Conservation (phyloP, 2,797 vertebrate species). For the Falco naumanni region DNA sequence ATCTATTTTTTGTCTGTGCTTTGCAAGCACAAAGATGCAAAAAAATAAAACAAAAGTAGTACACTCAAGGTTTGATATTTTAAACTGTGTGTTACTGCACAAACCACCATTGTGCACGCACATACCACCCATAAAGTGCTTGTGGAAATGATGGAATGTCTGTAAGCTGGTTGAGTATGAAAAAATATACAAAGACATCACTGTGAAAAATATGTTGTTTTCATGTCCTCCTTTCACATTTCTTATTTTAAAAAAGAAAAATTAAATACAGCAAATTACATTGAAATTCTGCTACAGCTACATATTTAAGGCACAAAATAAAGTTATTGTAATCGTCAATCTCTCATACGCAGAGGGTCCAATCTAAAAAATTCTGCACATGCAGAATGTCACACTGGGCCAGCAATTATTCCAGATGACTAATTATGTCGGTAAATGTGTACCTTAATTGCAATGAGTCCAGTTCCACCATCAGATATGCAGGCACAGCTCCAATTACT, state of each 20-base stretch:
- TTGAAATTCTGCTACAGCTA: not conserved
- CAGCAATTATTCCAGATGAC: conserved; percentile 38
- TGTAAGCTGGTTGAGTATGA: not conserved
- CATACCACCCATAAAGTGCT: rapidly evolving
- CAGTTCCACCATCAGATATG: conserved; percentile 71
- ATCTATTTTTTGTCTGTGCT: not conserved
- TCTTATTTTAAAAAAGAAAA: not conserved
- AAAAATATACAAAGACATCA: not conserved
- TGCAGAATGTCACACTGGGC: conserved; percentile 22
- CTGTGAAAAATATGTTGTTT: not conserved
- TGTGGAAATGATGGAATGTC: not conserved
- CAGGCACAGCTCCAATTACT: conserved; percentile 71
- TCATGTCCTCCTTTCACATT: not conserved
- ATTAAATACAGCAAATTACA: not conserved
- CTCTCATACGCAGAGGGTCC: not conserved
- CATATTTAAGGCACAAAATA: not conserved
- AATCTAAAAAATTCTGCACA: conserved; percentile 5
- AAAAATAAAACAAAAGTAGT: not conserved
- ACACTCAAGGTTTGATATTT: not conserved
- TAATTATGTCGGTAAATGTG: conserved; percentile 53
- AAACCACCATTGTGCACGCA: not conserved
- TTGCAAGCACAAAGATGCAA: not conserved
- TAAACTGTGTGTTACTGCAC: not conserved
- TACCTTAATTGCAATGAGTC: conserved; percentile 69
- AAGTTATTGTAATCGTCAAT: not conserved